These are phyloP conservation scores for Colius striatus DNA, from an alignment of 2,113 vertebrate species.

Conservation along the genomic window DNA sequence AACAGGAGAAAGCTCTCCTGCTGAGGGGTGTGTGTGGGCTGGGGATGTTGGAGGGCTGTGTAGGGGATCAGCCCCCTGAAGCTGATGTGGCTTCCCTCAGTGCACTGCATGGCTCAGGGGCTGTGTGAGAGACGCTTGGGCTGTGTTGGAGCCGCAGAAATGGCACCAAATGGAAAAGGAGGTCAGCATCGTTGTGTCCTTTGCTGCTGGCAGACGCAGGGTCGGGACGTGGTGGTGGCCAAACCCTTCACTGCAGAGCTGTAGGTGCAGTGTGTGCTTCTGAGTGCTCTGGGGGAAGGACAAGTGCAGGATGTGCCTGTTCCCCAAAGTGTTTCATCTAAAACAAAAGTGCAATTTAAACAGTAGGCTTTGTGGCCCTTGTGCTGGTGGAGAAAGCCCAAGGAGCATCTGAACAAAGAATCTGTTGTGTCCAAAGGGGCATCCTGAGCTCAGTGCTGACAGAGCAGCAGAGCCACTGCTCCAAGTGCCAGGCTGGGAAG, in stretches of 20 bases:
- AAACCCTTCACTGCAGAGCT: neutral
- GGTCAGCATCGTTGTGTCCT: neutral
- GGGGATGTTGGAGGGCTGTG: neutral
- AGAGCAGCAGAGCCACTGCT: neutral
- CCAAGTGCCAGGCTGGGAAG: neutral
- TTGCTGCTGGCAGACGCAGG: neutral
- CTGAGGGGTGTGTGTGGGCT: neutral
- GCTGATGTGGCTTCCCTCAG: neutral
- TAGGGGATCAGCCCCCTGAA: neutral
- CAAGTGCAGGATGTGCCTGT: neutral
- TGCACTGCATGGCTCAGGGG: neutral
- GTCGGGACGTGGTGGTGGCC: neutral
- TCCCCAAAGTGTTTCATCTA: neutral
- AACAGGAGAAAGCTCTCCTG: neutral
- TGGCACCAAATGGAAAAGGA: neutral
- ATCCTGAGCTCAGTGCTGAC: neutral
- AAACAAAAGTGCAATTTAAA: neutral
- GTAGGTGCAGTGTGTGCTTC: neutral
- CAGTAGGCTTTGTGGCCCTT: neutral
- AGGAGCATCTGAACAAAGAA: neutral
- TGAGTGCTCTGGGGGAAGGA: neutral
- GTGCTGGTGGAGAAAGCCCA: neutral
- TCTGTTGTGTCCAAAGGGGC: neutral
- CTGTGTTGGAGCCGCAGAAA: neutral
- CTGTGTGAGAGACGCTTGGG: neutral